These are phyloP conservation scores for Nephotettix cincticeps DNA, from an alignment of 1,140 invertebrate genomes.

Conservation along the genomic window DNA sequence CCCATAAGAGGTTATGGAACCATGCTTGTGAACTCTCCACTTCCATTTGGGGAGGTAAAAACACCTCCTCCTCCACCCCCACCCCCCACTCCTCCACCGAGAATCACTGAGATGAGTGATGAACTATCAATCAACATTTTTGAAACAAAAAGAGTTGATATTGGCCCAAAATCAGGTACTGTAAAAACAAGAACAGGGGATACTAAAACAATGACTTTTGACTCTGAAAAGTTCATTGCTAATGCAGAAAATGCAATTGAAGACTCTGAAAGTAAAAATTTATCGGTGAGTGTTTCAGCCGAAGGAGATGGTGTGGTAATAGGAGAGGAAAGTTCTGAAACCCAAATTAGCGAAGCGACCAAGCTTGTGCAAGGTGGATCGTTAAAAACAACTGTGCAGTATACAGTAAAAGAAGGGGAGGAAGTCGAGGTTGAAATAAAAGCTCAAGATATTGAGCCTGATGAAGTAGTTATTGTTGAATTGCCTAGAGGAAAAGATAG, in stretches of 20 bases:
- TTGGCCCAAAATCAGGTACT: constrained; percentile 2
- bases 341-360: neutral
- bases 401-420: constrained; percentile 8
- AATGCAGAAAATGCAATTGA: neutral
- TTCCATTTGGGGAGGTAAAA: constrained; percentile 9
- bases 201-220: constrained; percentile 6
- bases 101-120: constrained; percentile 23
- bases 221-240: constrained; percentile 9
- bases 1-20: constrained; percentile 2
- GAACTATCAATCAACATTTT: constrained; percentile 3
- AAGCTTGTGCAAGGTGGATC: constrained; percentile 3
- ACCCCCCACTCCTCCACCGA: constrained; percentile 11
- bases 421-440: constrained; percentile 11
- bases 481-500: neutral
- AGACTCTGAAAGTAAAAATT: neutral
- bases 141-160: constrained; percentile 16
- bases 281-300: neutral
- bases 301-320: neutral
- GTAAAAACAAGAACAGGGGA: constrained; percentile 12
- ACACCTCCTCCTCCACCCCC: constrained; percentile 12
- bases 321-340: neutral
- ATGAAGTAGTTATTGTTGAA: neutral
- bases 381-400: neutral
- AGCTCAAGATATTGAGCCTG: neutral
- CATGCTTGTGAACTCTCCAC: constrained; percentile 15